Evolutionary conservation across 2,888 invertebrate species (phyloP).

Genomic region (Plusia festucae): DNA sequence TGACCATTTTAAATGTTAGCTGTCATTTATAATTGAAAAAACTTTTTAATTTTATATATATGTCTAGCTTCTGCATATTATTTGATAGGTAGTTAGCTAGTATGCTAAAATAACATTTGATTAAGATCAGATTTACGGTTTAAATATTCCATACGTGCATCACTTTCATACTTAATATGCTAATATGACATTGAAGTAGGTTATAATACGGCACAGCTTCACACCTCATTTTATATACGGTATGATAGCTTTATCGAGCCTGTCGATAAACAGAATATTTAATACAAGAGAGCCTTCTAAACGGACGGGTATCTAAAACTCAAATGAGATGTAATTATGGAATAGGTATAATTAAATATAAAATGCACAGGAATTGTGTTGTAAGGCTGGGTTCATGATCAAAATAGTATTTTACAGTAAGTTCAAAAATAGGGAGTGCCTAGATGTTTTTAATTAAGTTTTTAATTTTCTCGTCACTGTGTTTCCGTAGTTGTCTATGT

Average conservation of each 20-base stretch:
- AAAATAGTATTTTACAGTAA: background rate
- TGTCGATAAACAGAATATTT: slow-evolving; percentile 20
- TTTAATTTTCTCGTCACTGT: slow-evolving; percentile 75
- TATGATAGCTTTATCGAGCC: slow-evolving; percentile 33
- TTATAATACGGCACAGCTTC: slow-evolving; percentile 15
- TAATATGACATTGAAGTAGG: slow-evolving; percentile 51
- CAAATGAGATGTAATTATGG: no score
- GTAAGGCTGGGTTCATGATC: background rate
- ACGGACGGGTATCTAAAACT: no score
- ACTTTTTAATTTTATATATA: no score
- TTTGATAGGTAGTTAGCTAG: no score
- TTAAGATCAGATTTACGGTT: background rate
- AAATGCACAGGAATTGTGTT: no score
- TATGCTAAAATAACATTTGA: background rate
- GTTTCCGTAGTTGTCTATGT: slow-evolving; percentile 48
- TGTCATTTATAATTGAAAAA: no score
- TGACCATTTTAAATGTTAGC: no score
- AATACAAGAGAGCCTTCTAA: slow-evolving; percentile 19
- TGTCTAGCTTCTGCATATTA: no score
- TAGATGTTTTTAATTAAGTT: no score
- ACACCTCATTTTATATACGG: slow-evolving; percentile 16
- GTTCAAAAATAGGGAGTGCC: slow-evolving; percentile 41
- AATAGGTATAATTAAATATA: no score
- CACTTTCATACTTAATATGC: slow-evolving; percentile 25
- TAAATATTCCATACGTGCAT: background rate